phyloP scores from a whole-genome alignment of 2,888 invertebrate species.

The Tetragnatha montana region DNA sequence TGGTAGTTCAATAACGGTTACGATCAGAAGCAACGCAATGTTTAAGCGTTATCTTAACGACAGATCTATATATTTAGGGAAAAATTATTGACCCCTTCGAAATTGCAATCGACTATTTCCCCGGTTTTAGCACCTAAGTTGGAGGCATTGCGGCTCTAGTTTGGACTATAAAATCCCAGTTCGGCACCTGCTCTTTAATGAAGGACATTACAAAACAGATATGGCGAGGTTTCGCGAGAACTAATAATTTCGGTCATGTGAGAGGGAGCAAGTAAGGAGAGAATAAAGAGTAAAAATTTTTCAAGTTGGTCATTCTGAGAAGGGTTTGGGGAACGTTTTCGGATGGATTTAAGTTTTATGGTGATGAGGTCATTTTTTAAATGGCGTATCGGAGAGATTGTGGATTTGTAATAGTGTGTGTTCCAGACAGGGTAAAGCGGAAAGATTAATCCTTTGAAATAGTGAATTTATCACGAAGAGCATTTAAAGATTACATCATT shows the following conservation, averaged over 20 bases:
- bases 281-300: constrained; percentile 32
- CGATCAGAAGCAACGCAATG: background rate
- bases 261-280: background rate
- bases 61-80: constrained; percentile 33
- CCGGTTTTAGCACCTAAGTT: background rate
- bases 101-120: constrained; percentile 29
- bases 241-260: constrained; percentile 5
- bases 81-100: constrained; percentile 42
- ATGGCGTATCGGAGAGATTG: background rate
- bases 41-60: constrained; percentile 39
- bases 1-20: background rate
- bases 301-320: constrained; percentile 2
- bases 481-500: no score
- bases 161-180: constrained; percentile 49
- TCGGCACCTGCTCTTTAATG: constrained; percentile 34
- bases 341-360: constrained; percentile 23
- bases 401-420: no score
- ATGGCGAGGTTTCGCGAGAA: constrained; percentile 15
- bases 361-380: background rate
- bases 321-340: background rate
- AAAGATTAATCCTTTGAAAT: no score
- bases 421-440: no score
- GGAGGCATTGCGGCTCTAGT: constrained; percentile 32
- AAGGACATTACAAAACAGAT: constrained; percentile 38
- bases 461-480: no score